phyloP scores from a whole-genome alignment of 2,888 invertebrate genomes.

The Mythimna ferrago region DNA sequence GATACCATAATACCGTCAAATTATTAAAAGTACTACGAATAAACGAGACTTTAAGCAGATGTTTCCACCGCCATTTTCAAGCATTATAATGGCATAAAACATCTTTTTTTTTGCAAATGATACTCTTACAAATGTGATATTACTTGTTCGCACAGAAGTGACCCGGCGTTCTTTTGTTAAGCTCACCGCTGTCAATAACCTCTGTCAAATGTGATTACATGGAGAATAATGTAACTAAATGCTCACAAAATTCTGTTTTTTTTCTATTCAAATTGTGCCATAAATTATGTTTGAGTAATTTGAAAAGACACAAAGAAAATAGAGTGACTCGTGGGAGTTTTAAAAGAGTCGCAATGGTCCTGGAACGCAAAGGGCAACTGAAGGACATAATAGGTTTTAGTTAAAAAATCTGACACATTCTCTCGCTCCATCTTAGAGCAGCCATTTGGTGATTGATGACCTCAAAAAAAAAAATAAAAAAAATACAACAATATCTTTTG shows the following conservation, averaged over 20 bases:
- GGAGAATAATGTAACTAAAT: constrained; percentile 12
- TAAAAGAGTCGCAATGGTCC: no score
- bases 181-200: constrained; percentile 34
- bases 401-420: neutral
- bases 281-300: neutral
- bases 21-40: neutral
- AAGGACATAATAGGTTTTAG: neutral
- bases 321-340: no score
- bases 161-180: constrained; percentile 19
- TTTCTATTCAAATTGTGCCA: neutral
- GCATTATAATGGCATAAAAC: neutral
- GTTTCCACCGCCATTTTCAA: neutral
- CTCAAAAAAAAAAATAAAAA: no score
- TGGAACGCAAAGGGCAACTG: no score
- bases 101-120: constrained; percentile 18
- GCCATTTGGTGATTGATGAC: no score
- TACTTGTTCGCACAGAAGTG: constrained; percentile 17
- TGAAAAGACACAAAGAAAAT: no score
- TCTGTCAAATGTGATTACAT: constrained; percentile 16
- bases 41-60: neutral
- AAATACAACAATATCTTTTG: neutral
- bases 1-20: neutral
- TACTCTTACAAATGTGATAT: constrained; percentile 12
- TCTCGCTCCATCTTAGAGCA: no score
- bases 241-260: neutral